A percentile compares a stretch with the other conserved stretches of the same genome.
phyloP scores from a whole-genome alignment of 92 coral and sea anemone species.

The Porites lobata region DNA sequence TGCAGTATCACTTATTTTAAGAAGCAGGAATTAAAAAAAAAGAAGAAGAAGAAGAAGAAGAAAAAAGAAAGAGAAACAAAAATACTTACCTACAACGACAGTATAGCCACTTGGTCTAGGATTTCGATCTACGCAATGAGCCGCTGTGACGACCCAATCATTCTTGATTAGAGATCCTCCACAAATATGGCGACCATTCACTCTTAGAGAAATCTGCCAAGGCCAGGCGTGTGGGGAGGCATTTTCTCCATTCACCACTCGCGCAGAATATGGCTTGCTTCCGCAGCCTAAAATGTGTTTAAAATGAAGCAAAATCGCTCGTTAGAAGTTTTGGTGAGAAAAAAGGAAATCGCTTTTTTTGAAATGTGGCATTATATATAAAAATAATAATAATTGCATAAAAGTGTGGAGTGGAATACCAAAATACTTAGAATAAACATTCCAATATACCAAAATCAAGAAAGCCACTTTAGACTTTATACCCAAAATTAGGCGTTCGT shows the following conservation, averaged over 20 bases:
- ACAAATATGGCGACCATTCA: slow-evolving; percentile 62
- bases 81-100: slow-evolving; percentile 62
- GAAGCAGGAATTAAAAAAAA: no score
- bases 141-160: slow-evolving; percentile 67
- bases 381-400: not conserved
- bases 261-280: slow-evolving; percentile 41
- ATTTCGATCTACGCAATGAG: slow-evolving; percentile 66
- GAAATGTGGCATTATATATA: not conserved
- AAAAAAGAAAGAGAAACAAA: no score
- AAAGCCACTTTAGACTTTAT: no score
- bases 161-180: slow-evolving; percentile 62
- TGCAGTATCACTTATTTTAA: no score
- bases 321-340: not conserved
- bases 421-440: no score
- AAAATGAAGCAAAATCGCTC: not conserved
- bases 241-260: slow-evolving; percentile 66
- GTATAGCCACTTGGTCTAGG: slow-evolving; percentile 56
- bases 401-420: no score
- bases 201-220: slow-evolving; percentile 68
- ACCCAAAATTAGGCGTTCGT: no score
- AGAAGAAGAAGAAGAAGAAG: no score
- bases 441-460: no score
- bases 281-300: slow-evolving; percentile 45
- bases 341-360: no score
- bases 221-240: slow-evolving; percentile 65